Evolutionary conservation across 2,888 invertebrate genomes (phyloP).

Genomic region (Prosopocoilus inquinatus): DNA sequence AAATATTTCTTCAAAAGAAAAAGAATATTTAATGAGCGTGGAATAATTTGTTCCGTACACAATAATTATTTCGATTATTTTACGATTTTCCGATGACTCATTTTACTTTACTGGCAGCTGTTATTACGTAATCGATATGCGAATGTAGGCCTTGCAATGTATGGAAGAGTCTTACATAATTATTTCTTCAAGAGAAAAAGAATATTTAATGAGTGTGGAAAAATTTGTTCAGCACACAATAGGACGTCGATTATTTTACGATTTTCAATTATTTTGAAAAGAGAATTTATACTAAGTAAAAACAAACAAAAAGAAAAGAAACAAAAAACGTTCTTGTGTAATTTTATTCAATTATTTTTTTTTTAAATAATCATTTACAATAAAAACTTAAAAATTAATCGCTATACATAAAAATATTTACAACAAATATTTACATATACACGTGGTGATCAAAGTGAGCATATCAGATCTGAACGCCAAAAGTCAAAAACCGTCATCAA

Average conservation of each 20-base stretch:
- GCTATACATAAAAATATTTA: constrained; percentile 23
- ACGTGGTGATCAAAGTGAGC: neutral
- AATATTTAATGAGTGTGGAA: neutral
- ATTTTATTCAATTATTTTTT: constrained; percentile 16
- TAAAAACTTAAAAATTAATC: constrained; percentile 24
- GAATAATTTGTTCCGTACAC: too few relatives aligned
- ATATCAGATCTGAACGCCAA: neutral
- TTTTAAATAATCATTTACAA: constrained; percentile 18
- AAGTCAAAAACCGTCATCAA: constrained; percentile 13
- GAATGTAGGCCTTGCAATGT: too few relatives aligned
- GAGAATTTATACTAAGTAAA: neutral
- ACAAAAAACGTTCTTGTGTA: constrained; percentile 9
- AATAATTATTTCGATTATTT: too few relatives aligned
- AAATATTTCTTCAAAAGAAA: too few relatives aligned
- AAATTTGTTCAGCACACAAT: too few relatives aligned
- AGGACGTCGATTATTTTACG: neutral
- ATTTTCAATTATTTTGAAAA: neutral
- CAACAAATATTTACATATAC: constrained; percentile 19
- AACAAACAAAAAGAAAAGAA: constrained; percentile 6
- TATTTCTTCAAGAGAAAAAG: too few relatives aligned
- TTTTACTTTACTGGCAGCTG: too few relatives aligned
- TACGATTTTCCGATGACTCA: too few relatives aligned
- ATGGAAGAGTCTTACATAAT: too few relatives aligned
- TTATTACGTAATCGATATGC: too few relatives aligned
- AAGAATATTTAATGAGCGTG: too few relatives aligned